Evolutionary conservation across 2,113 vertebrate species (phyloP).

Genomic region (Helogale parvula): DNA sequence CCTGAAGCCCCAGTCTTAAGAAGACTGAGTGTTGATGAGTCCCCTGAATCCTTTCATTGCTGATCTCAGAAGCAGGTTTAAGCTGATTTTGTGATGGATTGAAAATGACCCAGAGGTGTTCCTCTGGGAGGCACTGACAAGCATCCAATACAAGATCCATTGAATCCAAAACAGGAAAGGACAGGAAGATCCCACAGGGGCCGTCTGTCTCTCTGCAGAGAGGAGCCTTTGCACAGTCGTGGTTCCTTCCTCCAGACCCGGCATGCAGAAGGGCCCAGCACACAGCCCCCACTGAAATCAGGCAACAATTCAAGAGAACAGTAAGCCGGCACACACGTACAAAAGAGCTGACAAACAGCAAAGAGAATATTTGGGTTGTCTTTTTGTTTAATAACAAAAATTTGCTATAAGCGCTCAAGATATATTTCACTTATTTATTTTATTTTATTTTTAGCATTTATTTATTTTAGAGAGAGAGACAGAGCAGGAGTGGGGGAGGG

Average conservation of each 20-base stretch:
- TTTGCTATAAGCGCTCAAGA: background rate
- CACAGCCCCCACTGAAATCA: rapidly evolving
- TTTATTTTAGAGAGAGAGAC: too few relatives aligned
- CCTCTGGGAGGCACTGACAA: background rate
- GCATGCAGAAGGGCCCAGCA: background rate
- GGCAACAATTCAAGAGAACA: background rate
- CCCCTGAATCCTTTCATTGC: background rate
- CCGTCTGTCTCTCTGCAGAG: background rate
- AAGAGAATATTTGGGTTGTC: background rate
- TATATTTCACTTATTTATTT: background rate
- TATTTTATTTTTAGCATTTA: too few relatives aligned
- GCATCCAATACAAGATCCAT: background rate
- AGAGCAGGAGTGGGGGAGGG: too few relatives aligned
- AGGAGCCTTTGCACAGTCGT: rapidly evolving
- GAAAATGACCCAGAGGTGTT: background rate
- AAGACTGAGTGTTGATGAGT: background rate
- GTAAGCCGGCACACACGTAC: background rate
- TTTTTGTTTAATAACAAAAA: background rate
- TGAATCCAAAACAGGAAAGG: background rate
- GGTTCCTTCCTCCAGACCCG: background rate
- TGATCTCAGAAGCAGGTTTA: background rate
- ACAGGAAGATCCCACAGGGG: background rate
- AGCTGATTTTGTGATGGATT: background rate
- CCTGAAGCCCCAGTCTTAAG: rapidly evolving
- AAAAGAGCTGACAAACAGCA: background rate